phyloP scores from a whole-genome alignment of 2,888 invertebrate genomes.

The Ischnus inquisitorius region DNA sequence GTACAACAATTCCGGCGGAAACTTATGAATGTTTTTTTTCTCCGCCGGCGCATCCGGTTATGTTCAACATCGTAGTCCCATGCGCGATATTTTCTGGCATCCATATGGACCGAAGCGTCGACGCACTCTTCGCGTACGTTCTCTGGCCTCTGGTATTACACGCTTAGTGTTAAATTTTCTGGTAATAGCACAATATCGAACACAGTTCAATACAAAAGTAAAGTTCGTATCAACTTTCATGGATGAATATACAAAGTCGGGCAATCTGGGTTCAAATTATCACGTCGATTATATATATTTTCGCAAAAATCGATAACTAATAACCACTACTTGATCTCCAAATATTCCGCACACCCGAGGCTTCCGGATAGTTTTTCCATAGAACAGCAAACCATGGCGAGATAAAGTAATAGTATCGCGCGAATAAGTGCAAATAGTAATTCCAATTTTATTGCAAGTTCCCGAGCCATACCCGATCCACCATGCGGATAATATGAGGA shows the following conservation, averaged over 20 bases:
- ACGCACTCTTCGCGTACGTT: no score
- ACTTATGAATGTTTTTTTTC: neutral
- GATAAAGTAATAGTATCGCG: neutral
- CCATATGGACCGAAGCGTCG: neutral
- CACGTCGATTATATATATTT: neutral
- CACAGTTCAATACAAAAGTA: no score
- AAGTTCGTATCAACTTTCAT: no score
- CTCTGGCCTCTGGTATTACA: no score
- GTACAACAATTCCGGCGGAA: neutral
- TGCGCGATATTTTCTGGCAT: neutral
- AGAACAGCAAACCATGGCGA: neutral
- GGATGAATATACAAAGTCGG: no score
- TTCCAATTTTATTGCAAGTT: conserved; percentile 1
- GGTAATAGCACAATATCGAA: no score
- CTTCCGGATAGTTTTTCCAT: neutral
- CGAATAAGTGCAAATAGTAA: neutral
- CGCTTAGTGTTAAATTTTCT: no score
- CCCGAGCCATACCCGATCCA: neutral
- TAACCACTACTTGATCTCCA: neutral
- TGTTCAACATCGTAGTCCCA: neutral
- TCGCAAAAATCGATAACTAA: neutral
- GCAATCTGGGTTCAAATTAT: no score
- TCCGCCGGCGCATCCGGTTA: neutral
- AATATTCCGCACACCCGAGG: neutral
- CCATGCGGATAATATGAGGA: conserved; percentile 2